Conservation (phyloP, 2,113 vertebrate genomes). For the Pagrus major region DNA sequence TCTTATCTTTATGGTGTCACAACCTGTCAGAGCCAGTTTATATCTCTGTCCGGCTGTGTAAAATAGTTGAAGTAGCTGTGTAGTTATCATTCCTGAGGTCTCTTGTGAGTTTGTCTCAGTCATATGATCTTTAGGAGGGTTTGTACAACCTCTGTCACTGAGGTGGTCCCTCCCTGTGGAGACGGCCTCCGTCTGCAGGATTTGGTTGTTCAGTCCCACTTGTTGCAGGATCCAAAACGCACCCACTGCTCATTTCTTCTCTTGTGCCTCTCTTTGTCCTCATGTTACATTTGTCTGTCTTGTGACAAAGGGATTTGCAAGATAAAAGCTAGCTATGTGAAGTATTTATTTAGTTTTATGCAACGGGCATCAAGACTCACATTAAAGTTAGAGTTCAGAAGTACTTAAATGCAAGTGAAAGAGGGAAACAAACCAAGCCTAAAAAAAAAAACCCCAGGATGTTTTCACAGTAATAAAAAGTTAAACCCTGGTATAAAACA, state of each 20-base stretch:
- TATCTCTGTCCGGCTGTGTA: slow-evolving; percentile 23
- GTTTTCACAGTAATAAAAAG: background rate
- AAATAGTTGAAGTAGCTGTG: slow-evolving; percentile 29
- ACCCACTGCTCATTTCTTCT: background rate
- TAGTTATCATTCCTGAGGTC: slow-evolving; percentile 64
- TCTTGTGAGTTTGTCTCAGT: slow-evolving; percentile 50
- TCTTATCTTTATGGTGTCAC: background rate
- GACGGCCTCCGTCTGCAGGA: background rate
- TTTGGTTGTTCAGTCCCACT: background rate
- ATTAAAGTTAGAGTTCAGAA: background rate
- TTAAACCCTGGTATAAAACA: background rate
- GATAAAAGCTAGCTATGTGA: background rate
- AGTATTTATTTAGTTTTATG: background rate
- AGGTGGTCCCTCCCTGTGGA: slow-evolving; percentile 43
- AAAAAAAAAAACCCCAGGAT: background rate
- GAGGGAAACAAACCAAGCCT: background rate
- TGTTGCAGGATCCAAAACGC: background rate
- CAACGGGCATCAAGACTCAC: background rate
- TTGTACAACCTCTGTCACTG: slow-evolving; percentile 42
- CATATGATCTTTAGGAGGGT: slow-evolving; percentile 48
- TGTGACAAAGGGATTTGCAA: background rate
- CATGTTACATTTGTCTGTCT: background rate
- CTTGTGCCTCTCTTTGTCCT: background rate
- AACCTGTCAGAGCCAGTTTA: background rate
- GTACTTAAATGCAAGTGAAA: background rate